Evolutionary conservation across 2,888 invertebrate genomes (phyloP), one percentile per base, ranked within the genome.

Genomic region (Xestia sexstrigata): DNA sequence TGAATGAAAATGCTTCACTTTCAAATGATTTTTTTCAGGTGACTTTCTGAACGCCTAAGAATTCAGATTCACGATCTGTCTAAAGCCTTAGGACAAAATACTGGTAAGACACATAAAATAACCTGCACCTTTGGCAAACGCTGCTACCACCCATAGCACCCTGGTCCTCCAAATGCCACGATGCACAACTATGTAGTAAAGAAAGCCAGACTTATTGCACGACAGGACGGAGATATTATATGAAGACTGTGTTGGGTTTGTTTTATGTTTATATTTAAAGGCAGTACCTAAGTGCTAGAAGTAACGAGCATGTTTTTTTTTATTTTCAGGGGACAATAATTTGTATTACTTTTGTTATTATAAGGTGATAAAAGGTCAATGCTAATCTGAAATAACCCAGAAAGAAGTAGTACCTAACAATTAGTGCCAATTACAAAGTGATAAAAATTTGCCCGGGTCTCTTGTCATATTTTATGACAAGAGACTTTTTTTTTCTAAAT

Each of bases 261-360:
- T 74, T 71, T 84, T 74, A 83, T 83, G 67, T 79, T 84, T 74
- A 75, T 60, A 75, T 84, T 82, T 80, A 42, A 79, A 55, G 42
- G 4, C 20, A 39, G 49, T 52, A n/a, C n/a, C n/a, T n/a, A 45
- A n/a, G 23, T 17, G 42, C 23, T 70, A 66, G n/a, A 58, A 79
- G 35, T 58, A 45, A 77, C 42, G 26, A 65, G 55, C 17, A 0
- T 82, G 83, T 60, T 42, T 70, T 77, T 70, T 77, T 58, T n/a
- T 58, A 39, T 60, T 79, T 79, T 78, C 20, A 71, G 42, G 17
- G 9, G 4, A 62, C 39, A 26, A 35, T 78, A 23, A n/a, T 66
- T 13, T 26, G 13, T n/a, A 7, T 7, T 55, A 30, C 23, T 52
- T 79, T 60, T 60, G 1, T 1, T 78, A 55, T 17, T 17, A n/a